phyloP scores from a whole-genome alignment of 2,797 vertebrate genomes.

The Picus viridis region DNA sequence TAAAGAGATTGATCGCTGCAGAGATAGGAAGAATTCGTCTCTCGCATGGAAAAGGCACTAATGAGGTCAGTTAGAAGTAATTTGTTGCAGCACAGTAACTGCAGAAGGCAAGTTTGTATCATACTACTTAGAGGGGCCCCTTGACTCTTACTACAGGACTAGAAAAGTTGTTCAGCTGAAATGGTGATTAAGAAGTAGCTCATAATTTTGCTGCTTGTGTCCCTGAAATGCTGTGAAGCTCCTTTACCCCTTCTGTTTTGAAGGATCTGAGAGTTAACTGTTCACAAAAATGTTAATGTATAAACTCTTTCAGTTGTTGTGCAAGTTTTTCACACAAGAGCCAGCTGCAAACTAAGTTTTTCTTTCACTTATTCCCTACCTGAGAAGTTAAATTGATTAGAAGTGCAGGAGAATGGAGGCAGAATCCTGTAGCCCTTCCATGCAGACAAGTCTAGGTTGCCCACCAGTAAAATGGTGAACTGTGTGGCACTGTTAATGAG shows the following conservation, averaged over 20 bases:
- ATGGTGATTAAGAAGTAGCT: neutral
- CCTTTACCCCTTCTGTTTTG: neutral
- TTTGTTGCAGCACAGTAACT: neutral
- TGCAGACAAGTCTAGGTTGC: fast-evolving
- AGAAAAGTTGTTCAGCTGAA: neutral
- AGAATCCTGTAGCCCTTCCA: neutral
- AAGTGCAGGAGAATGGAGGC: neutral
- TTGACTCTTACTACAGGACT: neutral
- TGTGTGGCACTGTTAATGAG: neutral
- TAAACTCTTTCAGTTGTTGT: neutral
- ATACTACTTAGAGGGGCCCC: neutral
- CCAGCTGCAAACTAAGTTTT: neutral
- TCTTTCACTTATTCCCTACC: neutral
- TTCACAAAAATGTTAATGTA: neutral
- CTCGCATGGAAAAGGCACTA: neutral
- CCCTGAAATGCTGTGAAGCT: neutral
- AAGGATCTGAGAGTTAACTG: neutral
- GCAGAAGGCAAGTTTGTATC: conserved; percentile 19
- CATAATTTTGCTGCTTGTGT: fast-evolving
- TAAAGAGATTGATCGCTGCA: neutral
- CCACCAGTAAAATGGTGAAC: fast-evolving
- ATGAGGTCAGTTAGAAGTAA: neutral
- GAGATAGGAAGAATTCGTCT: fast-evolving
- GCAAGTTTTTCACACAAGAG: fast-evolving
- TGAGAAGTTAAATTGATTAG: neutral